Evolutionary conservation across 2,797 vertebrate species (phyloP).

Genomic region (Serranus cabrilla): DNA sequence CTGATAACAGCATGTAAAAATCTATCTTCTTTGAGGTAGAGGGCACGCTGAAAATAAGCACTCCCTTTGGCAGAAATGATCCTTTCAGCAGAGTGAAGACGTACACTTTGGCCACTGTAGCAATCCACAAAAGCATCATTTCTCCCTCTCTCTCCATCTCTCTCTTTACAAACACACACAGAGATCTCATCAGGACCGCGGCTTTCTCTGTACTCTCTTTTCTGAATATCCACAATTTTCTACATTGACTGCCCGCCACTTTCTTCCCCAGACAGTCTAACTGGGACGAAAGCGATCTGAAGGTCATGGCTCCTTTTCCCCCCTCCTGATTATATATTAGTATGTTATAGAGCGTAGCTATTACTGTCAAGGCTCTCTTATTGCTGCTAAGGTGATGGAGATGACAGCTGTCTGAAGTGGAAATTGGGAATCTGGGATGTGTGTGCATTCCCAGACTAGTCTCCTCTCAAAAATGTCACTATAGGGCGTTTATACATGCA

Average conservation of each 20-base stretch:
- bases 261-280: slow-evolving; percentile 3
- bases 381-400: slow-evolving; percentile 6
- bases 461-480: too few relatives aligned
- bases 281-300: slow-evolving; percentile 41
- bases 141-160: not conserved
- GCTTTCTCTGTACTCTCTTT: slow-evolving; percentile 14
- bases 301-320: slow-evolving; percentile 49
- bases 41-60: slow-evolving; percentile 24
- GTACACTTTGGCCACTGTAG: slow-evolving; percentile 15
- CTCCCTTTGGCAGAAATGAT: slow-evolving; percentile 45
- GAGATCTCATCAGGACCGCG: slow-evolving; percentile 27
- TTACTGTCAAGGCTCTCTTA: slow-evolving; percentile 7
- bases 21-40: slow-evolving; percentile 40
- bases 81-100: slow-evolving; percentile 43
- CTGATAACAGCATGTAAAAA: slow-evolving; percentile 43
- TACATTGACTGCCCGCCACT: not conserved
- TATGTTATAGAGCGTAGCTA: slow-evolving; percentile 3
- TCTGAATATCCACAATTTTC: slow-evolving; percentile 32
- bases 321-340: slow-evolving; percentile 28
- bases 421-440: not conserved
- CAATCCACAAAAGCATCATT: not conserved
- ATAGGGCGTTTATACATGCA: too few relatives aligned
- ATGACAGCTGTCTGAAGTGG: slow-evolving; percentile 14
- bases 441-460: too few relatives aligned
- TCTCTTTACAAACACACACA: not conserved